phyloP scores from a whole-genome alignment of 2,888 invertebrate genomes.

The Nineta flava region DNA sequence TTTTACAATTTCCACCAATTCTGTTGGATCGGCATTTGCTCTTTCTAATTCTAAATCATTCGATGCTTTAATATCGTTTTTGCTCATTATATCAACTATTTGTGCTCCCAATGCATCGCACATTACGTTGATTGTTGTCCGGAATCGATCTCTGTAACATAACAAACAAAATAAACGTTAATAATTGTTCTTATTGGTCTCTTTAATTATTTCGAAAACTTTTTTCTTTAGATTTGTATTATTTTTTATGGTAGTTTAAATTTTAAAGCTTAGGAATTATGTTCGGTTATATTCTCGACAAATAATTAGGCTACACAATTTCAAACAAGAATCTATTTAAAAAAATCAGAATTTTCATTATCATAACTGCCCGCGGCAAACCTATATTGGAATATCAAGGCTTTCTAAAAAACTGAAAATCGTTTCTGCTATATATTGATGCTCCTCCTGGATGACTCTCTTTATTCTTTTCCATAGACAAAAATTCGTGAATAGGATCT shows the following conservation, averaged over 20 bases:
- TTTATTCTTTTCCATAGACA: too few relatives aligned
- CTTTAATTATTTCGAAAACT: not conserved
- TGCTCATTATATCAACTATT: slow-evolving; percentile 72
- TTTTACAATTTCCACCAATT: slow-evolving; percentile 40
- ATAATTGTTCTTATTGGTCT: not conserved
- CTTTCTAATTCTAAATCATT: slow-evolving; percentile 28
- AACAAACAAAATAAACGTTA: slow-evolving; percentile 6
- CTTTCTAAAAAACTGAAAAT: too few relatives aligned
- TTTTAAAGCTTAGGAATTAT: too few relatives aligned
- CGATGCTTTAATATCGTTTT: slow-evolving; percentile 42
- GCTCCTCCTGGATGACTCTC: too few relatives aligned
- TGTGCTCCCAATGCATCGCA: slow-evolving; percentile 91
- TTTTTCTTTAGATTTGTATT: not conserved
- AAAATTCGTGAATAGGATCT: too few relatives aligned
- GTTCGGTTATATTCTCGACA: too few relatives aligned
- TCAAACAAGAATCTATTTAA: too few relatives aligned
- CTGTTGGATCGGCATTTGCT: slow-evolving; percentile 40
- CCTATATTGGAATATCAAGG: too few relatives aligned
- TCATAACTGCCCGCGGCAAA: too few relatives aligned
- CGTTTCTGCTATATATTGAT: too few relatives aligned
- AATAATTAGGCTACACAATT: too few relatives aligned
- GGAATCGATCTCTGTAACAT: slow-evolving; percentile 60
- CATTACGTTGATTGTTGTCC: slow-evolving; percentile 84
- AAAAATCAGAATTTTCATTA: too few relatives aligned
- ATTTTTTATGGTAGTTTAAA: not conserved